Conservation (phyloP, 2,797 vertebrate species). For the Cyclopterus lumpus region DNA sequence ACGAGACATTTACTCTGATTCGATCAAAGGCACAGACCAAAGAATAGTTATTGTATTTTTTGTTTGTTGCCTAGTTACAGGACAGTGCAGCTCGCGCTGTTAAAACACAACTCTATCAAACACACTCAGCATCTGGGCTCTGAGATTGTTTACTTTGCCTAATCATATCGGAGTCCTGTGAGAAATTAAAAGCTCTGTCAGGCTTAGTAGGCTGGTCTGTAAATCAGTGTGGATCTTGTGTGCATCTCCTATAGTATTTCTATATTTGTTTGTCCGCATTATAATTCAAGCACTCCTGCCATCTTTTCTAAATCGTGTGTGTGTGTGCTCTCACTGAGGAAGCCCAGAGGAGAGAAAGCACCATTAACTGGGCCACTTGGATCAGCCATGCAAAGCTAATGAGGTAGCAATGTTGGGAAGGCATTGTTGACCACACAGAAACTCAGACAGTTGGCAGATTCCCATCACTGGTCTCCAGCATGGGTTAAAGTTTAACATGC, state of each 20-base stretch:
- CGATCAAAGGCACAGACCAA: slow-evolving; percentile 35
- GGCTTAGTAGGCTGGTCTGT: slow-evolving; percentile 4
- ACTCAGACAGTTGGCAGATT: slow-evolving; percentile 18
- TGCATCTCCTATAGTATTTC: not conserved
- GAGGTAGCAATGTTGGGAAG: slow-evolving; percentile 49
- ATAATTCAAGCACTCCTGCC: not conserved
- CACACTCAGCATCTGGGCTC: slow-evolving; percentile 9
- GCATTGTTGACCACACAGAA: slow-evolving; percentile 20
- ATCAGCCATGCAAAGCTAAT: slow-evolving; percentile 74
- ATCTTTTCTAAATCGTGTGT: not conserved
- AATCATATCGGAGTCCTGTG: slow-evolving; percentile 38
- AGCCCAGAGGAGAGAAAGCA: slow-evolving; percentile 50
- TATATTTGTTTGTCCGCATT: not conserved
- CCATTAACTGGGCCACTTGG: slow-evolving; percentile 73
- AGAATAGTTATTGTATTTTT: slow-evolving; percentile 64
- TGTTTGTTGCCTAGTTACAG: slow-evolving; percentile 74
- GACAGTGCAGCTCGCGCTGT: slow-evolving; percentile 33
- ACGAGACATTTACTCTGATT: slow-evolving; percentile 37
- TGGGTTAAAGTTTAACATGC: no score
- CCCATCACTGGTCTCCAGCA: not conserved
- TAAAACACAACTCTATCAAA: slow-evolving; percentile 45
- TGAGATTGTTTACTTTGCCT: slow-evolving; percentile 44
- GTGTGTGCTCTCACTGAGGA: slow-evolving; percentile 49
- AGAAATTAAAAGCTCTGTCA: slow-evolving; percentile 40
- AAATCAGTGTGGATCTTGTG: slow-evolving; percentile 9